Percentiles rank a stretch among this genome's conserved stretches.
Conservation (phyloP, 2,113 vertebrate species). For the Archocentrus centrarchus region DNA sequence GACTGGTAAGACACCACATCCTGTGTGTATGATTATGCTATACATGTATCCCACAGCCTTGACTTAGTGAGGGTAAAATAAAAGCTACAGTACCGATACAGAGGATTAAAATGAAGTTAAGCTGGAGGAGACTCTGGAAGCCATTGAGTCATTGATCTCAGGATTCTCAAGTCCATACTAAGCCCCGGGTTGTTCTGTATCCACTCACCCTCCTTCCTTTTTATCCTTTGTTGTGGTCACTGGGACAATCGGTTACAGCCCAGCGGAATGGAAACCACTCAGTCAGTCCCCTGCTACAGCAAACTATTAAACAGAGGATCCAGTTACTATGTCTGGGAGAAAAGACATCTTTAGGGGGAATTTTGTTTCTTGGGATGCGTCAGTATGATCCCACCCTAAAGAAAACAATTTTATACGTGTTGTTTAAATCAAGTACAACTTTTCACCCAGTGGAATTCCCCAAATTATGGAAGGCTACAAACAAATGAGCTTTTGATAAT, state of each 20-base stretch:
- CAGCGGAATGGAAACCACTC: conserved; percentile 76
- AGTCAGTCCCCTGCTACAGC: conserved; percentile 67
- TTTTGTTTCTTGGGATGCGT: conserved; percentile 54
- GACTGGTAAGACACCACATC: conserved; percentile 46
- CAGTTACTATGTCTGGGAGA: conserved; percentile 69
- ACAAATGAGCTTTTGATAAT: conserved; percentile 45
- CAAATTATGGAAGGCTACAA: conserved; percentile 34
- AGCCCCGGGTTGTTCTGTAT: conserved; percentile 58
- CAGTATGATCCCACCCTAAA: conserved; percentile 35
- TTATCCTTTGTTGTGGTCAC: conserved; percentile 78
- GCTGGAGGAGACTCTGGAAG: conserved; percentile 67
- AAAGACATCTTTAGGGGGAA: conserved; percentile 61
- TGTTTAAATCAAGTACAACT: conserved; percentile 28
- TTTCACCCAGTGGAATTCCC: conserved; percentile 32
- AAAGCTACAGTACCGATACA: conserved; percentile 57
- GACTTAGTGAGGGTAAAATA: conserved; percentile 42
- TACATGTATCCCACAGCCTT: conserved; percentile 33
- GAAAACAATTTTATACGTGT: conserved; percentile 45
- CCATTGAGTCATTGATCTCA: conserved; percentile 70
- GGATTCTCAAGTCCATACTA: conserved; percentile 55
- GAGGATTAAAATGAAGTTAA: conserved; percentile 57
- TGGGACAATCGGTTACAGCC: conserved; percentile 79
- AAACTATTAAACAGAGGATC: conserved; percentile 79
- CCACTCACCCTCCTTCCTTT: conserved; percentile 65
- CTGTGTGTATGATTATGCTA: conserved; percentile 43